Evolutionary conservation across 1,140 invertebrate species (phyloP), one percentile per base, ranked within the genome.

Genomic region (Bombus difficillimus): DNA sequence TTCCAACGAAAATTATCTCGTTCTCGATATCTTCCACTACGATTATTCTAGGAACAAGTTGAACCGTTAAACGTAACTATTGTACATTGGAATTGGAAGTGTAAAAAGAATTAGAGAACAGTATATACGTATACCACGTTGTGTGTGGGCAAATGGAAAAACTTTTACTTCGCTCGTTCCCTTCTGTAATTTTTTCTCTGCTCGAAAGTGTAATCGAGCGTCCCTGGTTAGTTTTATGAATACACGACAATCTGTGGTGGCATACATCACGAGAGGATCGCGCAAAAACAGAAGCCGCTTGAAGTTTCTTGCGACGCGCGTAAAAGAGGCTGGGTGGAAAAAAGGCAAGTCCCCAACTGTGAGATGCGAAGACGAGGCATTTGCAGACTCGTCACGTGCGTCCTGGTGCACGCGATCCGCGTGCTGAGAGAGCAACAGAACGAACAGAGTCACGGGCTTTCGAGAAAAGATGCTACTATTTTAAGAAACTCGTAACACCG

Each of bases 351-450:
- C 72, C 28, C 72, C 72, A 47, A 74, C 72, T 74, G 72, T 12
- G 72, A 47, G 39, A 22, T 5, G 41, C 32, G 41, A 41, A 47
- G 15, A 22, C n/a, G 41, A 47, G n/a, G 41, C 72, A 74, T 74
- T 74, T n/a, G 72, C 72, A 74, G 72, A 74, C 41, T 74, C 72
- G 41, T 74, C 72, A 74, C 72, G 72, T 74, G 72, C n/a, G 32
- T 73, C 72, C n/a, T 28, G 41, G 41, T 74, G 41, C 72, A 74
- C 41, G 41, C 72, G 72, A 47, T 74, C n/a, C 41, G 72, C n/a
- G 72, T 74, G 72, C 41, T 47, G 41, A 74, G 68, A 12, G n/a
- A 13, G n/a, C 41, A 12, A 47, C n/a, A 43, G 5, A 53, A 18
- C 15, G n/a, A 12, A 47, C n/a, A 37, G 41, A 74, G 41, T 47